Conservation (phyloP, 2,113 vertebrate genomes). For the Sprattus sprattus region DNA sequence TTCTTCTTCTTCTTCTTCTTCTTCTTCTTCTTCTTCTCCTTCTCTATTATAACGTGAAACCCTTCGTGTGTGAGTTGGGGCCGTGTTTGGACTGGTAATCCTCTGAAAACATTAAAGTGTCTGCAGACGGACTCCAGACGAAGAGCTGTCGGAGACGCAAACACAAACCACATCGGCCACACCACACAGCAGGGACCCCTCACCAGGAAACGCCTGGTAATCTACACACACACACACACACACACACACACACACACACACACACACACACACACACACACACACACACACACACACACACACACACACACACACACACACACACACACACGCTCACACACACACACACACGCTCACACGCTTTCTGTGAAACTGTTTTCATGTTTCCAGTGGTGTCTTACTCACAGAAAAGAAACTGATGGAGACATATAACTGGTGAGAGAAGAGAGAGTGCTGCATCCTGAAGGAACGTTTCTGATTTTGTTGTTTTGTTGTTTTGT, state of each 20-base stretch:
- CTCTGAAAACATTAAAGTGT: not conserved
- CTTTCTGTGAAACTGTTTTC: not conserved
- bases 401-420: too few species aligned
- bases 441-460: too few species aligned
- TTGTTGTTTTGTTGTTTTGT: too few species aligned
- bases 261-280: slow-evolving; percentile 11
- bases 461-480: too few species aligned
- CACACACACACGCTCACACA: not conserved
- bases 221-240: not conserved
- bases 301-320: not conserved
- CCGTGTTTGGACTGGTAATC: not conserved
- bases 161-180: not conserved
- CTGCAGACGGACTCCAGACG: not conserved
- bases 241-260: not conserved
- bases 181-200: not conserved
- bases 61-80: not conserved
- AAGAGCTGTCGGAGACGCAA: not conserved
- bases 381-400: too few species aligned
- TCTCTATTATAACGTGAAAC: not conserved
- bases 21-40: too few species aligned
- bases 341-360: not conserved
- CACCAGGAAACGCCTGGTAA: too few species aligned
- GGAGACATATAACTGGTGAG: too few species aligned
- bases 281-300: not conserved
- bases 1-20: too few species aligned